Base-by-base conservation (phyloP, 2,888 invertebrate genomes). In the Pheosia tremula region DNA sequence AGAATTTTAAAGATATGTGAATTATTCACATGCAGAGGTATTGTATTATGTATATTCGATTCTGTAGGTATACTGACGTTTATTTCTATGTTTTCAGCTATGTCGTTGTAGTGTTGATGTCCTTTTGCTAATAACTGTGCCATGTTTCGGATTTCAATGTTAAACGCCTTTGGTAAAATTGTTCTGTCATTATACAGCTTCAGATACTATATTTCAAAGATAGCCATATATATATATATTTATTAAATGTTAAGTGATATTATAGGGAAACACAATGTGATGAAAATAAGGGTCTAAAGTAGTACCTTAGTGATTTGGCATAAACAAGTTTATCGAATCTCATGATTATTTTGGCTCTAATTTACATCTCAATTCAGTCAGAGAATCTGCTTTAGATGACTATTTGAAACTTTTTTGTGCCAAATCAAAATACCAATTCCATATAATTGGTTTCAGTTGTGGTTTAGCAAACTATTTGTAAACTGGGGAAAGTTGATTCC, bases 251-350 rank as follows among this genome's bases (percentile, higher is more conserved):
- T 83, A 84, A 83, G 81, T 82, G 78, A 80, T 87, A 86, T 79
- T 75, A 73, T 91, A 92, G 89, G 89, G 84, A 77, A 89, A 91
- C 90, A 84, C 87, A 89, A 87, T 92, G 91, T 92, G 91, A 92
- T 86, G 85, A 86, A 90, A 86, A 83, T 85, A 88, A 89, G 90
- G 90, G 88, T 90, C 89, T 89, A 89, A 88, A 84, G 78, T 85
- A 86, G 83, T 82, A 85, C 82, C 80, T 85, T 74, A 75, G 76
- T 88, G 88, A 81, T 91, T 89, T 86, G 86, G 88, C 89, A 90
- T 83, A 85, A 85, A 72, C 65, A 79, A 84, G 77, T 81, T 75
- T 57, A 63, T 70, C 61, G 74, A 82, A 85, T 82, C 84, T 86
- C 82, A 38, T 59, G 45, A 43, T 39, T 6, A 39, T 13, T 36